These are phyloP conservation scores for Cylloceria caligata DNA, from an alignment of 2,888 invertebrate species.

Conservation along the genomic window DNA sequence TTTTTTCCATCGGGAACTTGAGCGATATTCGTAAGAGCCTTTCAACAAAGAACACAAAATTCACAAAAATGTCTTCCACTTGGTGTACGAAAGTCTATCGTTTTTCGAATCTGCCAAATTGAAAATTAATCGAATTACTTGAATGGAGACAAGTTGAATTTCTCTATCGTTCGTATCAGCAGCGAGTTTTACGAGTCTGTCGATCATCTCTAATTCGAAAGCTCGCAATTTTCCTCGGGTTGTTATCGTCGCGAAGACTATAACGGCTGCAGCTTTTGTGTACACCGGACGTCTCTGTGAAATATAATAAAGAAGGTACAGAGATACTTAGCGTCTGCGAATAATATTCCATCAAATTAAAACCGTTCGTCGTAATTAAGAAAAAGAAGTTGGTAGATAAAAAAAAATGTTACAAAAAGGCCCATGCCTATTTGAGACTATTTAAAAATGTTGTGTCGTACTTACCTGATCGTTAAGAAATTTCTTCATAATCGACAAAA, in stretches of 20 bases:
- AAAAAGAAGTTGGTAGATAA: background rate
- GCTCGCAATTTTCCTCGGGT: conserved; percentile 71
- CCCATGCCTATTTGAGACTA: background rate
- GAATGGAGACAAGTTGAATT: conserved; percentile 70
- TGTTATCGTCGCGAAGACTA: conserved; percentile 74
- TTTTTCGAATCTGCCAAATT: background rate
- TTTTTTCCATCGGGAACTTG: conserved; percentile 72
- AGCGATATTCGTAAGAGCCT: conserved; percentile 75
- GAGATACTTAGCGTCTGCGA: background rate
- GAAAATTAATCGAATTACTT: conserved; percentile 63
- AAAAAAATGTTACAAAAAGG: background rate
- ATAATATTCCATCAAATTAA: background rate
- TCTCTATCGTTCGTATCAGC: conserved; percentile 61
- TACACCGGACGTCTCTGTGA: conserved; percentile 67
- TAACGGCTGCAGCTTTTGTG: conserved; percentile 69
- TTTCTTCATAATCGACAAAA: conserved; percentile 78
- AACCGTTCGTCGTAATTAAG: background rate
- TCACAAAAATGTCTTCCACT: background rate
- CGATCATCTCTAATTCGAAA: conserved; percentile 70
- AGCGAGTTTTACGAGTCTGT: conserved; percentile 71
- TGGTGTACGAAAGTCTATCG: background rate
- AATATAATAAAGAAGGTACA: conserved; percentile 3
- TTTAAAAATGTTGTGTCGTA: background rate
- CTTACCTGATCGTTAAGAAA: conserved; percentile 80
- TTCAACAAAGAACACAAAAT: conserved; percentile 24